phyloP scores from a whole-genome alignment of 2,888 invertebrate genomes.

The Erannis defoliaria region DNA sequence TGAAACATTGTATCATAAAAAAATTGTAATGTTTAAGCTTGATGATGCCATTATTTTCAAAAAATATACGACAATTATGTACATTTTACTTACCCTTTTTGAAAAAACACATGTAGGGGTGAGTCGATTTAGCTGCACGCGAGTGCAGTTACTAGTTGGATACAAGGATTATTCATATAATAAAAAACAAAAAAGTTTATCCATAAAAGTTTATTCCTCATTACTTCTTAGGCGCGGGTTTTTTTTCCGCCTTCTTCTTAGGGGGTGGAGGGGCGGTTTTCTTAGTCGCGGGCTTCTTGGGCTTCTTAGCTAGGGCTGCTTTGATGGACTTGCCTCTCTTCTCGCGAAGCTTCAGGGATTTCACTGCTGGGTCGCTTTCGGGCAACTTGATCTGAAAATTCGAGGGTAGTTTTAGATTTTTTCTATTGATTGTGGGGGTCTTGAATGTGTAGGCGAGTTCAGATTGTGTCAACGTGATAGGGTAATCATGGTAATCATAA shows the following conservation, averaged over 20 bases:
- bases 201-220: conserved; percentile 47
- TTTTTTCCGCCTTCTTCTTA: conserved; percentile 65
- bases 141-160: too few relatives aligned
- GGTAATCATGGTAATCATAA: conserved; percentile 82
- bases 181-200: conserved; percentile 10
- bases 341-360: conserved; percentile 80
- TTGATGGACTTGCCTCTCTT: conserved; percentile 82
- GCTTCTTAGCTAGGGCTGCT: conserved; percentile 82
- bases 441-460: conserved; percentile 46
- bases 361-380: conserved; percentile 76
- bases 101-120: too few relatives aligned
- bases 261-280: conserved; percentile 79
- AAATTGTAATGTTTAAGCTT: too few relatives aligned
- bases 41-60: too few relatives aligned
- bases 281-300: conserved; percentile 81
- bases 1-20: too few relatives aligned
- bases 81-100: too few relatives aligned
- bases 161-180: conserved; percentile 1
- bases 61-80: too few relatives aligned
- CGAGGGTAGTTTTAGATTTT: conserved; percentile 1
- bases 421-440: not conserved
- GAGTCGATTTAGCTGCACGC: too few relatives aligned
- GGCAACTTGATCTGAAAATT: conserved; percentile 79
- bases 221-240: conserved; percentile 50
- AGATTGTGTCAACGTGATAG: conserved; percentile 79